Percentiles rank a stretch among this genome's conserved stretches.
Evolutionary conservation across 2,113 vertebrate genomes (phyloP).

Genomic region (Rhinolophus ferrumequinum): DNA sequence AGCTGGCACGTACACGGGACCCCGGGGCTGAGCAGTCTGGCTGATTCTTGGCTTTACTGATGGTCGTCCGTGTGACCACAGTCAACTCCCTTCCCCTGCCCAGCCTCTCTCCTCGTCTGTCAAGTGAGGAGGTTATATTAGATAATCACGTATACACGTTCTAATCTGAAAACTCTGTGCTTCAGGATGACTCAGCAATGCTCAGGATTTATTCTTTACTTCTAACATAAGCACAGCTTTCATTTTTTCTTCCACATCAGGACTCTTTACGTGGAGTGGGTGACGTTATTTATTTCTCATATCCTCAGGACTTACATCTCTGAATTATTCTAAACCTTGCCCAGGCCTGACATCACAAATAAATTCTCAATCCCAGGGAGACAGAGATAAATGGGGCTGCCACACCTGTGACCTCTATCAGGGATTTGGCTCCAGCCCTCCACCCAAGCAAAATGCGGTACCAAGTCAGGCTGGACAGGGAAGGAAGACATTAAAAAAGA

Average conservation of each 20-base stretch:
- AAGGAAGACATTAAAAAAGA: not conserved
- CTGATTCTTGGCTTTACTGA: not conserved
- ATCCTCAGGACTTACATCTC: conserved; percentile 73
- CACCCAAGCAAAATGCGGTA: conserved; percentile 21
- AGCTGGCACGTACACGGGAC: not conserved
- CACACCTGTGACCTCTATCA: conserved; percentile 62
- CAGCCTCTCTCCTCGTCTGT: not conserved
- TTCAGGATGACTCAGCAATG: conserved; percentile 26
- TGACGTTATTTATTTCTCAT: conserved; percentile 80
- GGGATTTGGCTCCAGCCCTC: conserved; percentile 10
- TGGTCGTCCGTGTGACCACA: not conserved
- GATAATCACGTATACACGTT: not conserved
- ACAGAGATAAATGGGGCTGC: conserved; percentile 56
- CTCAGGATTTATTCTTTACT: not conserved
- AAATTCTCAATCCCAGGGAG: conserved; percentile 76
- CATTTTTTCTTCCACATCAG: conserved; percentile 32
- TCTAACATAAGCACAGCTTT: conserved; percentile 61
- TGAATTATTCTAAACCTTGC: conserved; percentile 79
- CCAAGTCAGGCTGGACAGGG: not conserved
- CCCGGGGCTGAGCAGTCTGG: not conserved
- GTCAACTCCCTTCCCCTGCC: not conserved
- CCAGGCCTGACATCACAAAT: conserved; percentile 76
- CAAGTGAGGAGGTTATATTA: not conserved
- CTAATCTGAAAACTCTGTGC: not conserved
- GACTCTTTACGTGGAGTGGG: conserved; percentile 63